Base-by-base conservation (phyloP, 2,888 invertebrate genomes). In the Gari tellinella region DNA sequence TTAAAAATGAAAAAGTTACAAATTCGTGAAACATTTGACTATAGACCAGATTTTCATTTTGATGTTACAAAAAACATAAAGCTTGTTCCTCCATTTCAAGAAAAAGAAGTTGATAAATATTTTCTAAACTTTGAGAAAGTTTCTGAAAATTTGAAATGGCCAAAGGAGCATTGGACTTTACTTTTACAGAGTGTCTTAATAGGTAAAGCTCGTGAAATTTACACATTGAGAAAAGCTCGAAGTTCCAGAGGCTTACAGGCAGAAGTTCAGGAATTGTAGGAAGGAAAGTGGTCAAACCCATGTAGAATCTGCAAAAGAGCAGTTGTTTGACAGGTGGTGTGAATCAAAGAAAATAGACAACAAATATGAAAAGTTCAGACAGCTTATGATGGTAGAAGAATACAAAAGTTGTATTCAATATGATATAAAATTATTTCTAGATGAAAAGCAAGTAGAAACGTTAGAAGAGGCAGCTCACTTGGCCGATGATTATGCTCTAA, bases 241-340 rank as follows among this genome's bases (percentile, higher is more conserved):
- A 17, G 68, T 68, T 12, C 72, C 70, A 25, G 74, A 72, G 40
- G 60, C 72, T 26, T 70, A 74, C 45, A 43, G 57, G 15, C 66
- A 67, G 45, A 66, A 67, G 51, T 70, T 70, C 52, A 23, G 75
- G 23, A 72, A 25, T 43, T 55, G 38, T 62, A 56, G 51, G 49
- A 65, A 76, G 38, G 21, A 17, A 21, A 53, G n/a, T 31, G 25
- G 40, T 45, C 61, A 72, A 49, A 76, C 72, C 21, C 57, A 68
- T 58, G 69, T 48, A 19, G 75, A 79, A 45, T 72, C 67, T 75
- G 70, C 60, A 14, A 74, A 72, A 48, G 72, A 67, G 25, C 49
- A 56, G 19, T 45, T 62, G 12, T 69, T 73, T 61, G 56, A 65
- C 25, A 52, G 62, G n/a, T 37, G 62, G 62, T 51, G 41, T 43